Conservation (phyloP, 2,797 vertebrate genomes). For the Bovichtus diacanthus region DNA sequence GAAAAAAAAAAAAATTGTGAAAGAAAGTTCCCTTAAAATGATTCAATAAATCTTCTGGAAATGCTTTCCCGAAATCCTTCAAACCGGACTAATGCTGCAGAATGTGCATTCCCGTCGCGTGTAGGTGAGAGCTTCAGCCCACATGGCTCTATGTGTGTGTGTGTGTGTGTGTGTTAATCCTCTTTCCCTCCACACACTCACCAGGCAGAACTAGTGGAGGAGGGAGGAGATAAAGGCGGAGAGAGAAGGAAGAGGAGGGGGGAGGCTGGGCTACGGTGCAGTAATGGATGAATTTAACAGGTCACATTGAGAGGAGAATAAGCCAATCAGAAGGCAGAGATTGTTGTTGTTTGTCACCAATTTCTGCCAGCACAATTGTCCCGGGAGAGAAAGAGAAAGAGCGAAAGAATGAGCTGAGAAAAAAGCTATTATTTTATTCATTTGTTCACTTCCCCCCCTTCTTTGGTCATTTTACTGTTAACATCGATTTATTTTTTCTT, state of each 20-base stretch:
- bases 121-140: constrained; percentile 63
- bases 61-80: constrained; percentile 21
- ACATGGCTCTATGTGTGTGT: constrained; percentile 66
- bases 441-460: constrained; percentile 16
- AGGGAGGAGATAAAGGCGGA: constrained; percentile 43
- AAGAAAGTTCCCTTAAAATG: constrained; percentile 28
- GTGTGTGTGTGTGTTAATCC: constrained; percentile 73
- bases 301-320: constrained; percentile 60
- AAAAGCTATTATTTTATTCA: constrained; percentile 45
- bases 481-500: neutral
- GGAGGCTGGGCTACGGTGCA: constrained; percentile 77
- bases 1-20: neutral
- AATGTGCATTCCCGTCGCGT: constrained; percentile 34
- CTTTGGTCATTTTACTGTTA: constrained; percentile 6
- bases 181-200: constrained; percentile 81
- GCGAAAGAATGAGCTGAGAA: constrained; percentile 24
- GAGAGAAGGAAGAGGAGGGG: constrained; percentile 31
- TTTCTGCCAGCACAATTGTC: constrained; percentile 64
- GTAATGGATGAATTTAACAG: constrained; percentile 81
- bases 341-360: constrained; percentile 66
- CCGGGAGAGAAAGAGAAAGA: constrained; percentile 39
- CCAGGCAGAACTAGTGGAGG: constrained; percentile 61
- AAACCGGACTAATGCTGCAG: constrained; percentile 33
- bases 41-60: constrained; percentile 20
- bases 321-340: constrained; percentile 61